Conservation (phyloP, 2,888 invertebrate species). For the Cerastis leucographa region DNA sequence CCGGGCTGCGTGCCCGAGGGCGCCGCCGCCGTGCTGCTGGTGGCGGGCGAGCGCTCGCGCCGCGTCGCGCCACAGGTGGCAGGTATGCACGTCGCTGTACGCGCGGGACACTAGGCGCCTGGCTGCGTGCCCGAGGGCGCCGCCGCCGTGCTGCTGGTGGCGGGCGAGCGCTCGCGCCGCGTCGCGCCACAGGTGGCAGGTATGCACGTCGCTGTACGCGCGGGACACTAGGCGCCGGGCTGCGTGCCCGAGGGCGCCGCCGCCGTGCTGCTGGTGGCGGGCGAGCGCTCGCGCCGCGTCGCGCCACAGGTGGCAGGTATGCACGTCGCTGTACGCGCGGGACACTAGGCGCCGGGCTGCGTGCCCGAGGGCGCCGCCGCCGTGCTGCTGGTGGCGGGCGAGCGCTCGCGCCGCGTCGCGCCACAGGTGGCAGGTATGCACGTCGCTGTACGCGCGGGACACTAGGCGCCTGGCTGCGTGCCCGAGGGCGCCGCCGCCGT, state of each 20-base stretch:
- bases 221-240: constrained; percentile 70
- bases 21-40: constrained; percentile 79
- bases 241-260: constrained; percentile 86
- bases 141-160: constrained; percentile 80
- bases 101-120: constrained; percentile 57
- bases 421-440: constrained; percentile 1
- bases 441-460: not conserved
- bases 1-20: constrained; percentile 85
- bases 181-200: not conserved
- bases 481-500: constrained; percentile 85
- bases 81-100: not conserved
- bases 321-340: not conserved
- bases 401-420: constrained; percentile 64
- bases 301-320: not conserved
- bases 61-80: constrained; percentile 25
- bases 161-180: constrained; percentile 72
- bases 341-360: constrained; percentile 73
- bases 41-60: constrained; percentile 76
- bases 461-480: constrained; percentile 78
- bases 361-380: constrained; percentile 86
- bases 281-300: constrained; percentile 70
- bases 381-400: constrained; percentile 77
- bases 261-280: constrained; percentile 78
- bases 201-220: not conserved
- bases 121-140: constrained; percentile 85